Evolutionary conservation across 2,797 vertebrate genomes (phyloP).

Genomic region (Orestias chungarensis): DNA sequence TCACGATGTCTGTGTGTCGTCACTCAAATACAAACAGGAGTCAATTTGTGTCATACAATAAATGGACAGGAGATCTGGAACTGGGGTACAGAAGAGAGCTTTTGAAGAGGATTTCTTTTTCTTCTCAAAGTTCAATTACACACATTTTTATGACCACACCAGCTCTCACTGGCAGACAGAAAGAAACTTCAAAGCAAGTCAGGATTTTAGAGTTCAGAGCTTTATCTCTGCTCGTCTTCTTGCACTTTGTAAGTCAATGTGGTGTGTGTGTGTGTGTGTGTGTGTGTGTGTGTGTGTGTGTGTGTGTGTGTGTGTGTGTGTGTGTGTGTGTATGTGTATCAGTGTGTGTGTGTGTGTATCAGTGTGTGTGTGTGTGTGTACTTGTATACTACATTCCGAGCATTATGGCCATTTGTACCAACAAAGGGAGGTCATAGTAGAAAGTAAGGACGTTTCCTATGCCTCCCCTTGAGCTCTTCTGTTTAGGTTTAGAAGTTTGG

Average conservation of each 20-base stretch:
- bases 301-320: background rate
- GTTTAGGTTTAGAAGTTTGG: too few relatives aligned
- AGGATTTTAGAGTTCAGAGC: conserved; percentile 61
- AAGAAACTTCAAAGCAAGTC: conserved; percentile 64
- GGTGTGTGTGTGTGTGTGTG: conserved; percentile 14
- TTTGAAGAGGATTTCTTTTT: conserved; percentile 4
- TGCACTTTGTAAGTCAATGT: conserved; percentile 63
- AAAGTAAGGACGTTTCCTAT: too few relatives aligned
- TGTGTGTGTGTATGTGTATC: too few relatives aligned
- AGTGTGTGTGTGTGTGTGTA: too few relatives aligned
- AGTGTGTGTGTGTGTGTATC: too few relatives aligned
- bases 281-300: conserved; percentile 4
- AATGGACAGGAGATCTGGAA: conserved; percentile 6
- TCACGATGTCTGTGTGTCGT: background rate
- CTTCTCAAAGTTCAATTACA: conserved; percentile 22
- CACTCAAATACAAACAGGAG: background rate
- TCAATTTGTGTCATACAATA: background rate
- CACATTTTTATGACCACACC: conserved; percentile 6
- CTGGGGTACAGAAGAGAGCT: conserved; percentile 6
- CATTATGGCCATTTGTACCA: too few relatives aligned
- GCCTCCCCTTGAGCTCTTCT: too few relatives aligned
- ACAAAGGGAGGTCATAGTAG: too few relatives aligned
- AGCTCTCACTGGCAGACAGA: conserved; percentile 6
- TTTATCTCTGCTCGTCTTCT: conserved; percentile 54
- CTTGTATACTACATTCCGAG: too few relatives aligned